Conservation (phyloP, 2,797 vertebrate genomes). For the Scomberomorus guttatus region DNA sequence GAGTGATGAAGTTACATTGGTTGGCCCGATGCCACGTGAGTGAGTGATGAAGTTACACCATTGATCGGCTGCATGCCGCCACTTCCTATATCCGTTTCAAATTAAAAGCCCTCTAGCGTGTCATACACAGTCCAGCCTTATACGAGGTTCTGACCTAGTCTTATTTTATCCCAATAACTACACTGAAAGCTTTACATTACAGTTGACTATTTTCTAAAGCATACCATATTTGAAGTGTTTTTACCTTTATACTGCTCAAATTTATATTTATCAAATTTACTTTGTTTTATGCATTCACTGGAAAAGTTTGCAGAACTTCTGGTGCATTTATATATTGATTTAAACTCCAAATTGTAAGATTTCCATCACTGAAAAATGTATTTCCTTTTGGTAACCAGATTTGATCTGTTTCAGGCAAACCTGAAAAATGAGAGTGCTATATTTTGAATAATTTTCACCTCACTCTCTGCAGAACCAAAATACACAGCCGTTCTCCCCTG, state of each 20-base stretch:
- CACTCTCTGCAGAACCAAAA: too few species aligned
- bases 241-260: background rate
- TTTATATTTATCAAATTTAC: background rate
- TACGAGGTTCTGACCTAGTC: background rate
- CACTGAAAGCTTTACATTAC: background rate
- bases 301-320: conserved; percentile 37
- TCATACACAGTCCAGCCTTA: too few species aligned
- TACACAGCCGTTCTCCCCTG: too few species aligned
- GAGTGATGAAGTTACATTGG: too few species aligned
- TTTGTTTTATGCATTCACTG: conserved; percentile 31
- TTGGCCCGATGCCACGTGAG: too few species aligned
- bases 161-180: background rate
- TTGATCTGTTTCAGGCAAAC: background rate
- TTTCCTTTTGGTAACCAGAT: background rate
- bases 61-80: too few species aligned
- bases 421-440: too few species aligned
- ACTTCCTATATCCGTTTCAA: too few species aligned
- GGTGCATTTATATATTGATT: conserved; percentile 29
- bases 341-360: conserved; percentile 6
- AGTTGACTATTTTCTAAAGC: background rate
- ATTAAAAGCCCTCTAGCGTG: too few species aligned
- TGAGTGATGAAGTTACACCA: too few species aligned
- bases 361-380: conserved; percentile 6
- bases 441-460: background rate
- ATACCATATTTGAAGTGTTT: background rate